These are phyloP conservation scores for Bryconaethiops microstoma DNA, from an alignment of 2,797 vertebrate genomes.

Conservation along the genomic window DNA sequence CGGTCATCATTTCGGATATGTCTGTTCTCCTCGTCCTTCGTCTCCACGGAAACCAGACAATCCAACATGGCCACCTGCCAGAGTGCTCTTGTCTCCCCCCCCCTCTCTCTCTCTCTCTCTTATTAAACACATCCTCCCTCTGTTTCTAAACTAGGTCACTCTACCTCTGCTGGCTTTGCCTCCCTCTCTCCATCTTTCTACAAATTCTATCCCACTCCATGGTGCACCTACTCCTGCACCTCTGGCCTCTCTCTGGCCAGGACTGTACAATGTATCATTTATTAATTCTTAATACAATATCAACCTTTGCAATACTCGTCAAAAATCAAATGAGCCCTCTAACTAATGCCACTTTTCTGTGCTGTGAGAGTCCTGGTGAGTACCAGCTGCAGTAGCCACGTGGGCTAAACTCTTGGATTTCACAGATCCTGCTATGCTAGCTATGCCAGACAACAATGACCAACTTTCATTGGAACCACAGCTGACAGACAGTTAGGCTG, in stretches of 20 bases:
- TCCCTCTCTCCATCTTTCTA: constrained; percentile 3
- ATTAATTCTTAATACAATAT: neutral
- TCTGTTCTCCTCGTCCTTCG: constrained; percentile 53
- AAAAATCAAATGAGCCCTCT: neutral
- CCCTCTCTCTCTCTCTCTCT: constrained; percentile 22
- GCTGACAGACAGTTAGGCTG: too few species aligned
- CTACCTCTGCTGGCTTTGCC: constrained; percentile 50
- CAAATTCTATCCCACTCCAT: neutral
- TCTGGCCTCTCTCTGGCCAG: constrained; percentile 1
- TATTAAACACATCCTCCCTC: constrained; percentile 60
- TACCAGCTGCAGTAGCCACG: too few species aligned
- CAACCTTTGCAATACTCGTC: neutral
- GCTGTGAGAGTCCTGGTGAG: neutral
- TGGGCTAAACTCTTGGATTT: too few species aligned
- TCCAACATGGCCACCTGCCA: constrained; percentile 63
- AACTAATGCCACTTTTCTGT: neutral
- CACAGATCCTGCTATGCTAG: too few species aligned
- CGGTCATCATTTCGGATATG: constrained; percentile 38
- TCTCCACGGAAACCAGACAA: constrained; percentile 66
- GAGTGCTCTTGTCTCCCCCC: constrained; percentile 33
- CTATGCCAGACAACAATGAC: too few species aligned
- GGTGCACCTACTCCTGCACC: neutral
- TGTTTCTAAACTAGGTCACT: constrained; percentile 66
- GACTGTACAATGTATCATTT: neutral
- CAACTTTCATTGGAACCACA: too few species aligned